Percentiles rank a stretch among this genome's conserved stretches.
These are phyloP conservation scores for Drosophila parvula DNA, from an alignment of 1,140 invertebrate species.

Conservation along the genomic window DNA sequence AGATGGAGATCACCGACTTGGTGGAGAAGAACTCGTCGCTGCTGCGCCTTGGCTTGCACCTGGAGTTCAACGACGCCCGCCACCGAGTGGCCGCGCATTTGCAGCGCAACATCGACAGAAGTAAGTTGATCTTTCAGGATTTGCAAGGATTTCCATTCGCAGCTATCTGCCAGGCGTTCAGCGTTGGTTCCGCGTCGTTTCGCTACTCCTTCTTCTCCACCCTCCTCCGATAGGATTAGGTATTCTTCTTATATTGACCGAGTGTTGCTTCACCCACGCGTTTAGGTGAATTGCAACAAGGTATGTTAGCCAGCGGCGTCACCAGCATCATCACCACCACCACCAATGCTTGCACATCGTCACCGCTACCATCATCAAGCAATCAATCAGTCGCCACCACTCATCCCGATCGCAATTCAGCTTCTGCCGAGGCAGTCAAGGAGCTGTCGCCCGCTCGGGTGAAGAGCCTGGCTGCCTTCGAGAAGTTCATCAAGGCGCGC, in stretches of 20 bases:
- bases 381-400: slow-evolving; percentile 37
- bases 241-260: slow-evolving; percentile 34
- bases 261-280: slow-evolving; percentile 61
- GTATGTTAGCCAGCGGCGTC: slow-evolving; percentile 67
- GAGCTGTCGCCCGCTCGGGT: slow-evolving; percentile 55
- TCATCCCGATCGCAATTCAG: slow-evolving; percentile 32
- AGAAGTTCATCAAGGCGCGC: slow-evolving; percentile 69
- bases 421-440: slow-evolving; percentile 25
- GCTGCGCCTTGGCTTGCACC: slow-evolving; percentile 95
- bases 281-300: slow-evolving; percentile 81
- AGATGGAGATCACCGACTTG: slow-evolving; percentile 98
- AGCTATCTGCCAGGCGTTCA: slow-evolving; percentile 57
- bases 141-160: slow-evolving; percentile 14
- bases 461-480: slow-evolving; percentile 71
- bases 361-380: slow-evolving; percentile 51
- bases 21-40: slow-evolving; percentile 97
- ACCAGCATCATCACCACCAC: slow-evolving; percentile 22
- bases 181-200: slow-evolving; percentile 54
- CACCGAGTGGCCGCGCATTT: slow-evolving; percentile 96
- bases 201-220: slow-evolving; percentile 9
- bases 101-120: slow-evolving; percentile 98
- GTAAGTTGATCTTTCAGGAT: slow-evolving; percentile 87
- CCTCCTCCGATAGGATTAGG: slow-evolving; percentile 50
- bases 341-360: slow-evolving; percentile 41
- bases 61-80: slow-evolving; percentile 98